These are phyloP conservation scores for Protonibea diacanthus DNA, from an alignment of 2,797 vertebrate species.

Conservation along the genomic window DNA sequence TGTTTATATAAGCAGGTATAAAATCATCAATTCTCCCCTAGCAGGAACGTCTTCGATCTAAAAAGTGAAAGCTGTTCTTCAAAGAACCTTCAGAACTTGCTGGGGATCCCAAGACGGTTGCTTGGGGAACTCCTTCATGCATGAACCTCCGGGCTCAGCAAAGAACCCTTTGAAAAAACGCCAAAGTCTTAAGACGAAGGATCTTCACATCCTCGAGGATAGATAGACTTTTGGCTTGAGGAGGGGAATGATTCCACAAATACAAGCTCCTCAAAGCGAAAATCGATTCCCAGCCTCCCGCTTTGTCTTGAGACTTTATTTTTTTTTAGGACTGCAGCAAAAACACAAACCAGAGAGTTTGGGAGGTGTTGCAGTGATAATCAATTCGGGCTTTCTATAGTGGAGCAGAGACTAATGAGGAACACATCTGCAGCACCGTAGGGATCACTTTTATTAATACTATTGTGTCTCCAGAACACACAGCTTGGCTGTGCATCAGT, in stretches of 20 bases:
- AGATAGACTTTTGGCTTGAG: constrained; percentile 16
- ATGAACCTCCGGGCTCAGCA: constrained; percentile 3
- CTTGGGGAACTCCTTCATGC: constrained; percentile 28
- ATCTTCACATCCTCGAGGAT: constrained; percentile 1
- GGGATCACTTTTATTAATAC: constrained; percentile 56
- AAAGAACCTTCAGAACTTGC: constrained; percentile 12
- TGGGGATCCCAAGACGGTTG: constrained; percentile 13
- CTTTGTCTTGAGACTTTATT: constrained; percentile 12
- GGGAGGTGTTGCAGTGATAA: constrained; percentile 49
- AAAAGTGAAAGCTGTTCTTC: constrained; percentile 5
- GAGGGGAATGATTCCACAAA: constrained; percentile 8
- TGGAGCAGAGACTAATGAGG: constrained; percentile 61
- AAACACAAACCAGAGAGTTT: constrained; percentile 33
- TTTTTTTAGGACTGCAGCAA: neutral
- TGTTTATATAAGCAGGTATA: neutral
- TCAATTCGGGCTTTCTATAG: constrained; percentile 54
- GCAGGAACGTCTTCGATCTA: neutral
- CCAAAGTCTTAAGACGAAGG: neutral
- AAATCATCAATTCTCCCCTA: neutral
- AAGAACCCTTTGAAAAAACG: constrained; percentile 19
- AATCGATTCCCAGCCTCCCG: constrained; percentile 45
- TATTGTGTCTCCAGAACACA: constrained; percentile 20
- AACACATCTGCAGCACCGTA: constrained; percentile 44
- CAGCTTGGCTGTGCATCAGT: constrained; percentile 11
- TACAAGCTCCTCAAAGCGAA: constrained; percentile 20